phyloP scores from a whole-genome alignment of 2,888 invertebrate genomes.

The Rhyacophila evoluta region DNA sequence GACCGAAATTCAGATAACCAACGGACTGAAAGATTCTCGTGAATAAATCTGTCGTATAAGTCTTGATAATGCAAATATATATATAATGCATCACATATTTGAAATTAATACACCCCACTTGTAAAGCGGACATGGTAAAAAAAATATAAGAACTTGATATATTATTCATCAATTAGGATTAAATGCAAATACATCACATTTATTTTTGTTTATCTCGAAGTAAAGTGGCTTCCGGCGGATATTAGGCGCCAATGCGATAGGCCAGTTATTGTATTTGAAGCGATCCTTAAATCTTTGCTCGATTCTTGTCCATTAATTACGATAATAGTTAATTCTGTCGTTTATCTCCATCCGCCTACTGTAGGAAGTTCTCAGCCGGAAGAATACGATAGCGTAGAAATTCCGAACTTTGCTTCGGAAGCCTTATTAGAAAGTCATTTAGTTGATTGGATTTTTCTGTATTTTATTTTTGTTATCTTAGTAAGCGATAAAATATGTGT shows the following conservation, averaged over 20 bases:
- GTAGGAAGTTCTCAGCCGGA: slow-evolving; percentile 39
- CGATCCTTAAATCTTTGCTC: slow-evolving; percentile 44
- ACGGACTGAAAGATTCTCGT: too few relatives aligned
- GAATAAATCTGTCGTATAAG: too few relatives aligned
- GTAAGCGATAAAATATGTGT: too few relatives aligned
- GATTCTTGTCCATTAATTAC: slow-evolving; percentile 52
- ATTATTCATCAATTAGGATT: too few relatives aligned
- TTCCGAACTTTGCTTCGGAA: neutral
- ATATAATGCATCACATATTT: too few relatives aligned
- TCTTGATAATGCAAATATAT: too few relatives aligned
- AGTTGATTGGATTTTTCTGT: neutral
- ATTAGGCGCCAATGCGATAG: neutral
- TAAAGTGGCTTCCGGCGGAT: neutral
- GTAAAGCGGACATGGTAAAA: too few relatives aligned
- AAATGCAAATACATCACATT: too few relatives aligned
- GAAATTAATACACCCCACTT: too few relatives aligned
- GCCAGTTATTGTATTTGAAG: slow-evolving; percentile 41
- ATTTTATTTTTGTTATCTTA: too few relatives aligned
- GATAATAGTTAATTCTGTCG: slow-evolving; percentile 51
- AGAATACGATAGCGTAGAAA: slow-evolving; percentile 44
- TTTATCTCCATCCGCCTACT: slow-evolving; percentile 45
- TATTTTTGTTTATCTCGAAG: neutral
- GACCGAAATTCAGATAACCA: too few relatives aligned
- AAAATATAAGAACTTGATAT: too few relatives aligned
- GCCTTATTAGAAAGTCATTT: neutral